phyloP scores from a whole-genome alignment of 2,113 vertebrate species.

The Cephalopholis sonnerati region DNA sequence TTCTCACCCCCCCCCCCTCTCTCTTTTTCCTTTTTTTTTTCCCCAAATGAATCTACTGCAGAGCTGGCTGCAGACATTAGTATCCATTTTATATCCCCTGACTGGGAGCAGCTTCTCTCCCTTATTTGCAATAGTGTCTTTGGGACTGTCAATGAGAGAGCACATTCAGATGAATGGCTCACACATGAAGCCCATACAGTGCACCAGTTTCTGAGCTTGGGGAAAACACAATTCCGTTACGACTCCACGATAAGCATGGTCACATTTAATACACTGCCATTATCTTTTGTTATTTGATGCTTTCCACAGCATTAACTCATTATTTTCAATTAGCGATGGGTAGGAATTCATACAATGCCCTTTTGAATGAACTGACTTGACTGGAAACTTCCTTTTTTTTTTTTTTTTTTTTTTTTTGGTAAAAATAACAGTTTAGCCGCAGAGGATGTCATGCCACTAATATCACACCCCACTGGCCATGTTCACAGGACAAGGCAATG shows the following conservation, averaged over 20 bases:
- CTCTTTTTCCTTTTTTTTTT: background rate
- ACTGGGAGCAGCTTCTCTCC: constrained; percentile 61
- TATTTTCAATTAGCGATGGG: constrained; percentile 63
- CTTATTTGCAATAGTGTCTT: constrained; percentile 57
- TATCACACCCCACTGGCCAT: constrained; percentile 64
- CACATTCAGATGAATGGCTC: constrained; percentile 65
- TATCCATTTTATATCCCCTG: constrained; percentile 75
- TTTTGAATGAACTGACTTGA: constrained; percentile 50
- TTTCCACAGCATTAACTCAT: constrained; percentile 73
- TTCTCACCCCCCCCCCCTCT: constrained; percentile 14
- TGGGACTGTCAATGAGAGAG: constrained; percentile 61
- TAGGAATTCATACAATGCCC: constrained; percentile 48
- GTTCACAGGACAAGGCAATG: constrained; percentile 94
- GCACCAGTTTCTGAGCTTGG: constrained; percentile 41
- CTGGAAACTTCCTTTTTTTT: constrained; percentile 16
- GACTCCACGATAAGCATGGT: constrained; percentile 68
- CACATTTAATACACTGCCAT: constrained; percentile 71
- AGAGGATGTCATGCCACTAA: constrained; percentile 71
- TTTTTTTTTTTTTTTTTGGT: background rate
- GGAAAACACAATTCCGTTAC: constrained; percentile 46
- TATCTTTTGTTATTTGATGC: constrained; percentile 75
- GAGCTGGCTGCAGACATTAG: constrained; percentile 76
- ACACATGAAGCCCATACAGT: constrained; percentile 46
- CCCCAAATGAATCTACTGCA: constrained; percentile 64
- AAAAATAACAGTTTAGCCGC: constrained; percentile 38